Evolutionary conservation across 1,140 invertebrate species (phyloP).

Genomic region (Caenorhabditis latens): DNA sequence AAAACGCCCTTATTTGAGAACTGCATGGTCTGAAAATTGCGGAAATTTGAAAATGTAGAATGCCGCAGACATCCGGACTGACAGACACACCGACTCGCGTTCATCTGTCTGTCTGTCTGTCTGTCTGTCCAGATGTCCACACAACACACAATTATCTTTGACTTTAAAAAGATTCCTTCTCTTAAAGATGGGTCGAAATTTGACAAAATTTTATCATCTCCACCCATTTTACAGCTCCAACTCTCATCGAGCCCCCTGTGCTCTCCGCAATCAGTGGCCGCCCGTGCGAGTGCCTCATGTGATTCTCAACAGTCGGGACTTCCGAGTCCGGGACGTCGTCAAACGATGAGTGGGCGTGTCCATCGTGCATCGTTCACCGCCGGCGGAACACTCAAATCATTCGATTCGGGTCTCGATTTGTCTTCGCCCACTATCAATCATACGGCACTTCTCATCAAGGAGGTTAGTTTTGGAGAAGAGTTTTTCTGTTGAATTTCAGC

Average conservation of each 20-base stretch:
- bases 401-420: conserved; percentile 58
- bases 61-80: no score
- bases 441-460: conserved; percentile 60
- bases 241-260: conserved; percentile 28
- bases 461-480: conserved; percentile 31
- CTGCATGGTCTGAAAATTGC: no score
- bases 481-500: neutral
- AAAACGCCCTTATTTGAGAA: no score
- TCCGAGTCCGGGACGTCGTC: conserved; percentile 47
- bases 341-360: conserved; percentile 10
- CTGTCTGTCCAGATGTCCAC: no score
- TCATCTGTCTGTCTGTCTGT: no score
- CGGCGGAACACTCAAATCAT: conserved; percentile 36
- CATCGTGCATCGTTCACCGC: conserved; percentile 27
- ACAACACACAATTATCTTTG: no score
- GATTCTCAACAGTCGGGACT: neutral
- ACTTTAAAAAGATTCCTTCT: no score
- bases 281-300: conserved; percentile 33
- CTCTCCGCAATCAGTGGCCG: conserved; percentile 31
- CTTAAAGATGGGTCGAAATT: no score
- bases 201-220: no score
- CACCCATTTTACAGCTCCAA: neutral
- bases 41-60: no score
- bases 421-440: conserved; percentile 58
- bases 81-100: no score